Percentiles rank a stretch among this genome's conserved stretches.
phyloP scores from a whole-genome alignment of 2,113 vertebrate species.

The Sinocyclocheilus grahami region DNA sequence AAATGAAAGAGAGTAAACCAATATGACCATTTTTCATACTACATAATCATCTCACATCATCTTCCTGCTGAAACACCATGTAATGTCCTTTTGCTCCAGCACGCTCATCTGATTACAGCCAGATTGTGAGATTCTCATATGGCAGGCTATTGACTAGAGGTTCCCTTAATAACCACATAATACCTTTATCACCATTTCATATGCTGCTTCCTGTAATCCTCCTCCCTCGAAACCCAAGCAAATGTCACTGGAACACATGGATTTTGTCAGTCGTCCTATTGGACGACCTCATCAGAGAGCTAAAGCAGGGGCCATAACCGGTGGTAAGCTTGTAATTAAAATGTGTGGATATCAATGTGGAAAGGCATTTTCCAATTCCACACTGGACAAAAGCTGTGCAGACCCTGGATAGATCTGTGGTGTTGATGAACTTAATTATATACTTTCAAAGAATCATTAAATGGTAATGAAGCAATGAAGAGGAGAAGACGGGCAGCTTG shows the following conservation, averaged over 20 bases:
- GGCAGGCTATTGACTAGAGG: conserved; percentile 38
- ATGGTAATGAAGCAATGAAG: conserved; percentile 63
- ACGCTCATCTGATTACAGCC: conserved; percentile 32
- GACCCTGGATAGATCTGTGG: conserved; percentile 64
- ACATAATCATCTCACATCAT: not conserved
- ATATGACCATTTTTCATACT: not conserved
- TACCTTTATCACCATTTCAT: conserved; percentile 46
- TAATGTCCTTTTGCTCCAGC: conserved; percentile 6
- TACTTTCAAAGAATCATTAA: conserved; percentile 65
- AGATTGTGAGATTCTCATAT: conserved; percentile 25
- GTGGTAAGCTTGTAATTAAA: conserved; percentile 69
- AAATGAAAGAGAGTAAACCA: not conserved
- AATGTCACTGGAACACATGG: conserved; percentile 41
- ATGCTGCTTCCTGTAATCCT: not conserved
- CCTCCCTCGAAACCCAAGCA: conserved; percentile 22
- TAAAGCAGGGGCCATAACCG: conserved; percentile 50
- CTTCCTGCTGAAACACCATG: conserved; percentile 15
- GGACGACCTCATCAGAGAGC: not conserved
- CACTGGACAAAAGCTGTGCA: conserved; percentile 57
- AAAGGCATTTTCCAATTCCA: conserved; percentile 56
- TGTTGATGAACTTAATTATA: conserved; percentile 59
- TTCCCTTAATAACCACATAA: conserved; percentile 40
- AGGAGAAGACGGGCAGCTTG: conserved; percentile 39
- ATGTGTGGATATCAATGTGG: conserved; percentile 65
- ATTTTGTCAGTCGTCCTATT: conserved; percentile 9